These are phyloP conservation scores for Scarus forsteni DNA, from an alignment of 2,797 vertebrate species.

Conservation along the genomic window DNA sequence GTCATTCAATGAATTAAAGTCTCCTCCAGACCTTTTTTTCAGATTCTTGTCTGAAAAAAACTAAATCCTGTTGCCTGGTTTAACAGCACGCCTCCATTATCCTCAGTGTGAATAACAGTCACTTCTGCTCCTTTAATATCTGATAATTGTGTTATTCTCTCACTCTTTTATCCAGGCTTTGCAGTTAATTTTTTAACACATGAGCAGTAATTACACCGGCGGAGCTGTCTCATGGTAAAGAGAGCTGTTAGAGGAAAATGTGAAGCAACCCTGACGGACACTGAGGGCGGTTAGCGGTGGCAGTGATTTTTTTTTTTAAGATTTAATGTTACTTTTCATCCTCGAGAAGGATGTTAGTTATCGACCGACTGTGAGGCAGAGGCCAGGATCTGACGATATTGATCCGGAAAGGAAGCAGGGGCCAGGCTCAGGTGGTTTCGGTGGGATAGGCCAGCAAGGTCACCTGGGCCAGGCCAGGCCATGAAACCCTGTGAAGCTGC, in stretches of 20 bases:
- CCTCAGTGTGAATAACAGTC: conserved; percentile 55
- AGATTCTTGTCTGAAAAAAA: conserved; percentile 42
- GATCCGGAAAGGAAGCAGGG: conserved; percentile 66
- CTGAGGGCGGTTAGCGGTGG: conserved; percentile 52
- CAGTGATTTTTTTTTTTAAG: conserved; percentile 65
- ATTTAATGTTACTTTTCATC: conserved; percentile 73
- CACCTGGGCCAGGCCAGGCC: conserved; percentile 34
- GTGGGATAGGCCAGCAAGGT: conserved; percentile 68
- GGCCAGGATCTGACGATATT: conserved; percentile 71
- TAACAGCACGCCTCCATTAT: conserved; percentile 58
- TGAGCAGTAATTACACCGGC: conserved; percentile 68
- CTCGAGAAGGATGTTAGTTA: conserved; percentile 68
- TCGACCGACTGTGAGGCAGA: conserved; percentile 64
- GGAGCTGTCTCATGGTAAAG: conserved; percentile 53
- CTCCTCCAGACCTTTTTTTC: conserved; percentile 6
- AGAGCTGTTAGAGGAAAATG: conserved; percentile 57
- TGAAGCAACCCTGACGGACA: conserved; percentile 51
- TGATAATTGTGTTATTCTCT: conserved; percentile 65
- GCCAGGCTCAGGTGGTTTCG: conserved; percentile 51
- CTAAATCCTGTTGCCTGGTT: conserved; percentile 54
- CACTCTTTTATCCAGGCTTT: conserved; percentile 56
- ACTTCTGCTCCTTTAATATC: conserved; percentile 58
- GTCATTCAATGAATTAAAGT: conserved; percentile 9
- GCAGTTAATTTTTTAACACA: conserved; percentile 60
- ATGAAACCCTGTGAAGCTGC: conserved; percentile 36